These are phyloP conservation scores for Tolypeutes matacus DNA, from an alignment of 2,797 vertebrate genomes.

Conservation along the genomic window DNA sequence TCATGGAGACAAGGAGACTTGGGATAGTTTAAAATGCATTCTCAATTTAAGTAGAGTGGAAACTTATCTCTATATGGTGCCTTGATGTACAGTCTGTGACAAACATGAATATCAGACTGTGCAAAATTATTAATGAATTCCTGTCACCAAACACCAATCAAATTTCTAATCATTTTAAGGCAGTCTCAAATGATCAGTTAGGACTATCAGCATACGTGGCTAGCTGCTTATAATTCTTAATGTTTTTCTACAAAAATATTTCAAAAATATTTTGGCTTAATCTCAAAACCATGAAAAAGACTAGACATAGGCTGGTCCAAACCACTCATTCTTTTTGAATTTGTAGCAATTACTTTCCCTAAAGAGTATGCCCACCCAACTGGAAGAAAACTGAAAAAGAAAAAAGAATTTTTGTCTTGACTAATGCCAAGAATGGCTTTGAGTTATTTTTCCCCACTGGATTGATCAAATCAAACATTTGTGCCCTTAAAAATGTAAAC, in stretches of 20 bases:
- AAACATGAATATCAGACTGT: background rate
- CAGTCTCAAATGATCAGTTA: background rate
- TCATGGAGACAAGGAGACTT: background rate
- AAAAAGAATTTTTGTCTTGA: slow-evolving; percentile 44
- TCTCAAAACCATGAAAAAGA: slow-evolving; percentile 64
- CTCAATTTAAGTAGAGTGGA: background rate
- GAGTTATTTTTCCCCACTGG: background rate
- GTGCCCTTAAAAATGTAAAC: slow-evolving; percentile 44
- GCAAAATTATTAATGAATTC: background rate
- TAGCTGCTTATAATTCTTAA: slow-evolving; percentile 64
- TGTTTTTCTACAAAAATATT: slow-evolving; percentile 24
- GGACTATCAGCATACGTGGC: background rate
- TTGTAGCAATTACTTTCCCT: slow-evolving; percentile 64
- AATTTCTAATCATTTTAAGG: slow-evolving; percentile 47
- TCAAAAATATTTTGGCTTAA: slow-evolving; percentile 70
- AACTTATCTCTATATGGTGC: background rate
- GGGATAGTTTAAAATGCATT: background rate
- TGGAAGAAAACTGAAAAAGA: slow-evolving; percentile 35
- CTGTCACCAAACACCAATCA: background rate
- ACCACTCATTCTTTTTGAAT: slow-evolving; percentile 67
- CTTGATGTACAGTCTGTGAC: background rate
- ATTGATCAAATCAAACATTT: slow-evolving; percentile 32
- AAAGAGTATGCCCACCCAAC: slow-evolving; percentile 63
- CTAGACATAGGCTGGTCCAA: slow-evolving; percentile 62
- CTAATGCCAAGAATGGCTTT: slow-evolving; percentile 55